phyloP scores from a whole-genome alignment of 2,113 vertebrate species.

The Oreochromis aureus region DNA sequence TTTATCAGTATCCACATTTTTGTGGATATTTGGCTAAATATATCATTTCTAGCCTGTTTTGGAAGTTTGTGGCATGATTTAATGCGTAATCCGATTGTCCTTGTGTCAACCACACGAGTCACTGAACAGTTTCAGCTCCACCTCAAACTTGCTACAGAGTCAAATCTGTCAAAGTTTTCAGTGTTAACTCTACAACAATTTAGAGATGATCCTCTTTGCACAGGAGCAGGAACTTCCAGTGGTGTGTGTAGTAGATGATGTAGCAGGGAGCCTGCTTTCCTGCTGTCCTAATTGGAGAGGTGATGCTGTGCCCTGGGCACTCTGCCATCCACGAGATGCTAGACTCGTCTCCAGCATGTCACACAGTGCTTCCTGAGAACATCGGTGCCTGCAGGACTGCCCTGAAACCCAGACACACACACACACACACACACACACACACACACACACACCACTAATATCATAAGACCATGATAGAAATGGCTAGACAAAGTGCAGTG shows the following conservation, averaged over 20 bases:
- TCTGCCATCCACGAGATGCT: neutral
- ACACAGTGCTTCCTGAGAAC: constrained; percentile 1
- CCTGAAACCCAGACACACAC: neutral
- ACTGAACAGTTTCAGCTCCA: neutral
- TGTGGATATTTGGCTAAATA: neutral
- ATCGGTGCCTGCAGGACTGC: neutral
- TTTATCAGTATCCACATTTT: neutral
- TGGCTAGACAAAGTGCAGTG: neutral
- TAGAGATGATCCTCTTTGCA: neutral
- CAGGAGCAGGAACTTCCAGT: neutral
- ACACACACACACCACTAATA: neutral
- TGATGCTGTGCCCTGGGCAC: constrained; percentile 18
- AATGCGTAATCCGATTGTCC: neutral
- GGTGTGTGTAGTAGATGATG: neutral
- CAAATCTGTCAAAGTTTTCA: neutral
- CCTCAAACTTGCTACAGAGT: neutral
- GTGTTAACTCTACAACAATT: neutral
- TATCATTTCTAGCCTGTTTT: neutral
- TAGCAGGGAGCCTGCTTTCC: neutral
- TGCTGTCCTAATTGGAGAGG: constrained; percentile 46
- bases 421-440: neutral
- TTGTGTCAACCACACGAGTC: neutral
- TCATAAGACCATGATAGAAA: neutral
- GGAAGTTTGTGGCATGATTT: neutral
- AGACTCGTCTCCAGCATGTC: constrained; percentile 13